Conservation (phyloP, 2,113 vertebrate genomes). For the Dinomys branickii region DNA sequence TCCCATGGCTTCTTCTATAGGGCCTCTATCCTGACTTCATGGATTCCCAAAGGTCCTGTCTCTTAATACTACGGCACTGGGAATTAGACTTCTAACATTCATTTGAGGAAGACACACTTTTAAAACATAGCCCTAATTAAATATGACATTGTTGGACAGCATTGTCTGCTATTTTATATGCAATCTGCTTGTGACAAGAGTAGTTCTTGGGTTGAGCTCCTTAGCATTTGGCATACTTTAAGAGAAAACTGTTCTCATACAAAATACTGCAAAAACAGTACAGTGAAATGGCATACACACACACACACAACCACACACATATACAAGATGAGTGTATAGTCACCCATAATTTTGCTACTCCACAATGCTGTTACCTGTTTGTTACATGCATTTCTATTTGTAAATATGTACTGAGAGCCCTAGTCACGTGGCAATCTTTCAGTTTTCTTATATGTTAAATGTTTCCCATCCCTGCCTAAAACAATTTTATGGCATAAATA, state of each 20-base stretch:
- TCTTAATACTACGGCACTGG: neutral
- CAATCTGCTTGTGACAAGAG: neutral
- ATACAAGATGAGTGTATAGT: neutral
- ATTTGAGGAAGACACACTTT: neutral
- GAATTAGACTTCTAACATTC: neutral
- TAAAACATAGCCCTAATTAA: neutral
- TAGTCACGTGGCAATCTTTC: neutral
- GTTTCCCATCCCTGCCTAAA: constrained; percentile 23
- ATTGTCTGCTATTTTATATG: neutral
- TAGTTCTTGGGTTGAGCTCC: neutral
- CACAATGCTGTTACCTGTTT: neutral
- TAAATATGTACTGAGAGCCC: neutral
- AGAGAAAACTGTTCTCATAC: neutral
- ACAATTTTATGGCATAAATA: constrained; percentile 44
- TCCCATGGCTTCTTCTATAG: neutral
- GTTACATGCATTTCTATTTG: neutral
- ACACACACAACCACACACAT: neutral
- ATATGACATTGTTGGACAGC: neutral
- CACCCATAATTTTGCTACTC: neutral
- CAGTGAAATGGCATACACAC: neutral
- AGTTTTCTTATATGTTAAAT: constrained; percentile 24
- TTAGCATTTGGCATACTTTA: neutral
- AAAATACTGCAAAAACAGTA: neutral
- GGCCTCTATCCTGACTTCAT: neutral
- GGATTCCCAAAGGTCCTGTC: neutral